Conservation (phyloP, 2,888 invertebrate species). For the Chloromyia formosa region DNA sequence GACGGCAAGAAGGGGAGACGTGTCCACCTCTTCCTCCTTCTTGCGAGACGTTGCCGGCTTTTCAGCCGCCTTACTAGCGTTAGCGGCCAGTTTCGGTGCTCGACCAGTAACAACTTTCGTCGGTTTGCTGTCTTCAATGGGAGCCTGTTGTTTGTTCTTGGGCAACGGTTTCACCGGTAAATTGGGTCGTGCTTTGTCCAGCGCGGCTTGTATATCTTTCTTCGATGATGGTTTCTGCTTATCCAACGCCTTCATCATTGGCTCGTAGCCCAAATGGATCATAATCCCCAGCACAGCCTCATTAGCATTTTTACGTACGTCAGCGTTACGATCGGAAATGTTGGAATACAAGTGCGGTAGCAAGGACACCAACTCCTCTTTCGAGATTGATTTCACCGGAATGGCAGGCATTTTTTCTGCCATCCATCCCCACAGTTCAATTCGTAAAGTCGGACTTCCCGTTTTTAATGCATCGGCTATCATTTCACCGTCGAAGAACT, state of each 20-base stretch:
- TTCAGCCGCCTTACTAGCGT: slow-evolving; percentile 53
- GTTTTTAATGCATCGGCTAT: slow-evolving; percentile 84
- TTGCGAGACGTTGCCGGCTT: slow-evolving; percentile 69
- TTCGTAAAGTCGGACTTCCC: slow-evolving; percentile 83
- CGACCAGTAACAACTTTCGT: slow-evolving; percentile 68
- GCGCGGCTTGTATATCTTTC: slow-evolving; percentile 76
- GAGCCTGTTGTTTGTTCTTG: slow-evolving; percentile 69
- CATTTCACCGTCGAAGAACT: slow-evolving; percentile 89
- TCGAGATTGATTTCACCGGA: slow-evolving; percentile 75
- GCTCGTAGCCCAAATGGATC: slow-evolving; percentile 84
- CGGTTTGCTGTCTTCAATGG: slow-evolving; percentile 66
- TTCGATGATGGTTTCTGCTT: slow-evolving; percentile 76
- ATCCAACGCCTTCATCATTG: slow-evolving; percentile 62
- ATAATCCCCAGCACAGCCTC: slow-evolving; percentile 92
- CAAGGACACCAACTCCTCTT: slow-evolving; percentile 82
- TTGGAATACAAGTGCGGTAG: slow-evolving; percentile 81
- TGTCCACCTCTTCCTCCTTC: slow-evolving; percentile 87
- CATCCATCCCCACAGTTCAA: slow-evolving; percentile 87
- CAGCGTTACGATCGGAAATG: slow-evolving; percentile 89
- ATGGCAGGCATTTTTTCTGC: slow-evolving; percentile 81
- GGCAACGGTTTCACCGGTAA: slow-evolving; percentile 84
- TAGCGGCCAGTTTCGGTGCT: slow-evolving; percentile 51
- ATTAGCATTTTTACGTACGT: slow-evolving; percentile 88
- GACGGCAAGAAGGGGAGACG: slow-evolving; percentile 77
- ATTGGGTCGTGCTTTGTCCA: slow-evolving; percentile 87